Evolutionary conservation across 2,888 invertebrate species (phyloP), one percentile per base, ranked within the genome.

Genomic region (Lottia gigantea): DNA sequence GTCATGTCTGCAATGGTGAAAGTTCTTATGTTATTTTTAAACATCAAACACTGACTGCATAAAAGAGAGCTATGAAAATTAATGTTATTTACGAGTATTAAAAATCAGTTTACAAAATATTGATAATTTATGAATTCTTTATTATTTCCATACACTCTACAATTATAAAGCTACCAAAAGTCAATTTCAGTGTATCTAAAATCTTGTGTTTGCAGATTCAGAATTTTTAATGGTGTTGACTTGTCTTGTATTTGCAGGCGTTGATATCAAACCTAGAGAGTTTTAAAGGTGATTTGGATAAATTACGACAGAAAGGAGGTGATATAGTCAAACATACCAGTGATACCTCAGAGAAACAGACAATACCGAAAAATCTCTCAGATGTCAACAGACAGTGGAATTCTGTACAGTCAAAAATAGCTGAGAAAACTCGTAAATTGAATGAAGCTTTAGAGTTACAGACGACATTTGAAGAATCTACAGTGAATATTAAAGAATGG

Each of bases 371-470:
- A 68, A 74, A 78, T 12, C 75, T 85, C 3, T 79, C 82, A 3
- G 79, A 80, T 64, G 76, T 81, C 55, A 83, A 82, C 74, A 72
- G 78, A 40, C 78, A 80, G 70, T 85, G 84, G 85, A 72, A 79
- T 19, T 70, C 79, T 8, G 74, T 85, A 15, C 82, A 84, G 74
- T 74, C 79, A 0, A 71, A 74, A 64, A 75, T 82, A 1, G 81
- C 78, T 6, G 78, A 81, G 66, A 81, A 79, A 62, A 76, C 80
- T 6, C 75, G 72, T n/a, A 79, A 82, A 46, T 76, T 86, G 47
- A 71, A 78, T 23, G 84, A 85, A 70, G 84, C 83, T 7, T 78
- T 79, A 26, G 80, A 80, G 8, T 70, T 86, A 19, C 72, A 78
- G 40, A 74, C 72, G 40, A 76, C 76, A 11, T 83, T 85, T 70